These are phyloP conservation scores for Coelopa pilipes DNA, from an alignment of 2,888 invertebrate species.

Conservation along the genomic window DNA sequence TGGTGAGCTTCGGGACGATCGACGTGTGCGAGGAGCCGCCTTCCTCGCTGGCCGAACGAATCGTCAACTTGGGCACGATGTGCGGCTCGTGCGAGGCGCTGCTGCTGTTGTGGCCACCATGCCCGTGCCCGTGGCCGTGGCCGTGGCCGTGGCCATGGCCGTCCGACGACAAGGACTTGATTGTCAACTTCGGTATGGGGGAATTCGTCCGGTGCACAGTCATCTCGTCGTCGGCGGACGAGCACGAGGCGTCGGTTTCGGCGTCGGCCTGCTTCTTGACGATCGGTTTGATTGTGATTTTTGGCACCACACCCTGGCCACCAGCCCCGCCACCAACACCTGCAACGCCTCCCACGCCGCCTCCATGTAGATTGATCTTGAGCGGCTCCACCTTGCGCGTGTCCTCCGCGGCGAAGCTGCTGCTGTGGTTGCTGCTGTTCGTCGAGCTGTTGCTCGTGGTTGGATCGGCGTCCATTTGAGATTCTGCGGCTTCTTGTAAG, in stretches of 20 bases:
- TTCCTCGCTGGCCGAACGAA: conserved; percentile 57
- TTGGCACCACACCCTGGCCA: conserved; percentile 51
- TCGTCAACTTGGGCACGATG: conserved; percentile 66
- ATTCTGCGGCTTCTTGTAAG: conserved; percentile 39
- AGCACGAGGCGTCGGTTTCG: conserved; percentile 54
- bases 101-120: background rate
- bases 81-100: conserved; percentile 54
- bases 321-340: no score
- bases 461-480: conserved; percentile 53
- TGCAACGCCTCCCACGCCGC: no score
- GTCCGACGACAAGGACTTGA: conserved; percentile 41
- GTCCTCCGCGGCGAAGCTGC: conserved; percentile 40
- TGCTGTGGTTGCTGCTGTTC: conserved; percentile 38
- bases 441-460: conserved; percentile 24
- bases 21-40: conserved; percentile 48
- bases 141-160: no score
- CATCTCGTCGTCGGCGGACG: conserved; percentile 52
- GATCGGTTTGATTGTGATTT: conserved; percentile 62
- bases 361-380: conserved; percentile 62
- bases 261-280: conserved; percentile 51
- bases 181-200: conserved; percentile 54
- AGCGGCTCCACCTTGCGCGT: conserved; percentile 66
- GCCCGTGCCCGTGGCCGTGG: no score
- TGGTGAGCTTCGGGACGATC: conserved; percentile 65
- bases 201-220: no score